Evolutionary conservation across 35 echinoderm and acorn worm genomes (phyloP).

Genomic region (Apostichopus japonicus): DNA sequence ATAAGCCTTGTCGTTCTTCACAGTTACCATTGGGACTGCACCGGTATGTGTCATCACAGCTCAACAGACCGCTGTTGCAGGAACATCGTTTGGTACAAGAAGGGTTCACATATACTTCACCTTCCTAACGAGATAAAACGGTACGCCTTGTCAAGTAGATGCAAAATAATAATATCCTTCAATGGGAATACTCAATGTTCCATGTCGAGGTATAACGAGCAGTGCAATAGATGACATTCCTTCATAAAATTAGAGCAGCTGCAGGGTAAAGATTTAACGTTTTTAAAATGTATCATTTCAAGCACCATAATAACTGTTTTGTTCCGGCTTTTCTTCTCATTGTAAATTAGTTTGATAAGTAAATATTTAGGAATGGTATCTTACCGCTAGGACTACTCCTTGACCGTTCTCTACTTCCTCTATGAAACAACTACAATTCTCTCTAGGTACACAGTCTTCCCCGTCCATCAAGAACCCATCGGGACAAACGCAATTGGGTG

Average conservation of each 20-base stretch:
- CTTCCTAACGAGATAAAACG: slow-evolving; percentile 4
- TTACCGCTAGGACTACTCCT: neutral
- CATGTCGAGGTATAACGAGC: no score
- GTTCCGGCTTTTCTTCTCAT: no score
- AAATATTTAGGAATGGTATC: no score
- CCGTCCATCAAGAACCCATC: slow-evolving; percentile 5
- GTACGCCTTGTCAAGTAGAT: no score
- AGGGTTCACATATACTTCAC: neutral
- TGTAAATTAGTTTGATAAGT: no score
- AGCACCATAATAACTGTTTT: no score
- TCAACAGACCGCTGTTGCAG: neutral
- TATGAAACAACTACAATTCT: neutral
- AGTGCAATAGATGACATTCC: no score
- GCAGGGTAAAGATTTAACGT: no score
- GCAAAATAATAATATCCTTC: no score
- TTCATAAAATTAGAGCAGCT: no score
- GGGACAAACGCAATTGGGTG: neutral
- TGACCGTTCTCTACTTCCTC: neutral
- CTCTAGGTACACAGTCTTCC: neutral
- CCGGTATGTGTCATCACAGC: neutral
- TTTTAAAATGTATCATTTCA: no score
- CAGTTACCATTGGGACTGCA: neutral
- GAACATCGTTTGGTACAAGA: neutral
- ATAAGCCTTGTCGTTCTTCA: neutral
- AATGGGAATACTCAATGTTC: no score